Evolutionary conservation across 2,888 invertebrate species (phyloP).

Genomic region (Troglohyphantes excavatus): DNA sequence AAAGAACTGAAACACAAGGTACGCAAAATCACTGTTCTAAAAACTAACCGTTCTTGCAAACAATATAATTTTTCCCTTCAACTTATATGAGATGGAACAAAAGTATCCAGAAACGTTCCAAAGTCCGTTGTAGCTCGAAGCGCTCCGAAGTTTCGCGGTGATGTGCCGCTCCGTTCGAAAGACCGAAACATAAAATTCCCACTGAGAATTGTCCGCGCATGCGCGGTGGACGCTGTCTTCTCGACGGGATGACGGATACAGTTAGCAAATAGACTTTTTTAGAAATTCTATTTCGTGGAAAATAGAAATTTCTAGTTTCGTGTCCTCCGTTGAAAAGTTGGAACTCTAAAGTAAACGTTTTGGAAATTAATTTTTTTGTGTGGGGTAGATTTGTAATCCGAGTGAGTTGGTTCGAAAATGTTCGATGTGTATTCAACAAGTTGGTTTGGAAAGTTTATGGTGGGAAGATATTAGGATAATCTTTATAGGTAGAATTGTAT

Average conservation of each 20-base stretch:
- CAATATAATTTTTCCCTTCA: background rate
- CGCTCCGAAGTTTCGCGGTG: conserved; percentile 45
- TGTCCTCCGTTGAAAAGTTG: too few relatives aligned
- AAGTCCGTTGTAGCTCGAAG: background rate
- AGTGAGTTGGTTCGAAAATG: background rate
- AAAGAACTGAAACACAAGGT: background rate
- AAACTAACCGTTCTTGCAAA: background rate
- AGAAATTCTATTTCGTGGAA: background rate
- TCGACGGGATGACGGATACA: background rate
- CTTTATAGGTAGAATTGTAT: too few relatives aligned
- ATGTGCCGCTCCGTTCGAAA: conserved; percentile 28
- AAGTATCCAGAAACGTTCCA: background rate
- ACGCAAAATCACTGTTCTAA: background rate
- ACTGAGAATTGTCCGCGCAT: conserved; percentile 44
- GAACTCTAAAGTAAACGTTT: background rate
- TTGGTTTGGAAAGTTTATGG: background rate
- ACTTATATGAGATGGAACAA: background rate
- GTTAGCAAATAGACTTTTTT: background rate
- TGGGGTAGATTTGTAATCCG: background rate
- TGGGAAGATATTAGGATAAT: too few relatives aligned
- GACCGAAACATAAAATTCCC: conserved; percentile 65
- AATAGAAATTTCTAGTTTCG: too few relatives aligned
- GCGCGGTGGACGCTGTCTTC: background rate
- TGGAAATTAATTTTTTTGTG: background rate
- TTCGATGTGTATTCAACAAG: background rate